Percentiles rank a stretch among this genome's conserved stretches.
These are phyloP conservation scores for Cottus gobio DNA, from an alignment of 2,113 vertebrate species.

Conservation along the genomic window DNA sequence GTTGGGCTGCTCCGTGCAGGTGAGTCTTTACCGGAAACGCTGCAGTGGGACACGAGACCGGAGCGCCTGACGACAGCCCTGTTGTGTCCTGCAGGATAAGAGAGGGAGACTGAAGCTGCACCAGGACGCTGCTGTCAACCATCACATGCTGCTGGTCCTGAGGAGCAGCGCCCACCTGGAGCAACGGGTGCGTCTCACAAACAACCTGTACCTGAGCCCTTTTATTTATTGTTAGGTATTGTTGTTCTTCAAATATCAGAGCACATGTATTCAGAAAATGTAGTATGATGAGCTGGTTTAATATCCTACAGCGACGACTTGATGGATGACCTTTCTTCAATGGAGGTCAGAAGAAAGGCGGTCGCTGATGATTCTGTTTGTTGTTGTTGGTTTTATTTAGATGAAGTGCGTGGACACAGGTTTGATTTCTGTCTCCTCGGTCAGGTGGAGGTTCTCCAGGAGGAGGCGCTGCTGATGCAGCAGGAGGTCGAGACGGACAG, in stretches of 20 bases:
- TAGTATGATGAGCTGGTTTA: no score
- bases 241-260: no score
- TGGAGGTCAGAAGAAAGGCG: no score
- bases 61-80: background rate
- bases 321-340: no score
- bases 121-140: conserved; percentile 47
- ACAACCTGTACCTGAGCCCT: no score
- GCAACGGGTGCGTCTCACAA: conserved; percentile 37
- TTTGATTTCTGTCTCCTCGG: background rate
- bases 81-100: conserved; percentile 32
- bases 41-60: no score
- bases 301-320: no score
- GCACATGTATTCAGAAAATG: no score
- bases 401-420: no score
- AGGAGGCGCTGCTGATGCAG: conserved; percentile 44
- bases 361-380: no score
- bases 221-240: no score
- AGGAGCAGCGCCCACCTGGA: conserved; percentile 56
- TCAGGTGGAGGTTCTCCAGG: conserved; percentile 58
- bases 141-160: conserved; percentile 60
- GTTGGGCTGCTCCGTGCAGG: conserved; percentile 58
- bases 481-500: conserved; percentile 20
- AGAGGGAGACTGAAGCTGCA: conserved; percentile 46
- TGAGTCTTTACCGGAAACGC: conserved; percentile 1
- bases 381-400: background rate